Conservation (phyloP, 1,140 invertebrate genomes). For the Brachionus rubens region DNA sequence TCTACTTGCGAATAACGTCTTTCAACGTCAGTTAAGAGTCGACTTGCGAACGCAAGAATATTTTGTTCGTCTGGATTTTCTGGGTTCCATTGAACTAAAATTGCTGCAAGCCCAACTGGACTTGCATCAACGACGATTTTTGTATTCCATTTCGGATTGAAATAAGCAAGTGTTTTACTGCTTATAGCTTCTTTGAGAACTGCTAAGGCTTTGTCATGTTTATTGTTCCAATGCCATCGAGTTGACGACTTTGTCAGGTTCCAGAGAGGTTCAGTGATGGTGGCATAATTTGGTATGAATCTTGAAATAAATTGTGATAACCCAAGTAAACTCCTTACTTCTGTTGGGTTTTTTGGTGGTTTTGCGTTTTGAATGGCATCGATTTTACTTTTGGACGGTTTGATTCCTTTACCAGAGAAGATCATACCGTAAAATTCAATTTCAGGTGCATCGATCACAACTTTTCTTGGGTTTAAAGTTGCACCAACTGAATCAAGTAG, state of each 20-base stretch:
- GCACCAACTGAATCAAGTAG: background rate
- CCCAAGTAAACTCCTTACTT: no score
- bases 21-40: conserved; percentile 48
- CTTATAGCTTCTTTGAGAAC: no score
- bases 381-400: background rate
- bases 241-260: background rate
- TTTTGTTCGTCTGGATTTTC: conserved; percentile 45
- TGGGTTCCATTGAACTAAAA: conserved; percentile 54
- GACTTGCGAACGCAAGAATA: conserved; percentile 52
- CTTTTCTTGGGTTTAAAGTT: background rate
- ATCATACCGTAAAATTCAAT: background rate
- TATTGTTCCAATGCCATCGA: background rate
- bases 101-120: no score
- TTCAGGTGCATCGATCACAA: background rate
- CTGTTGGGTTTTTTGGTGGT: no score
- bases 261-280: conserved; percentile 1
- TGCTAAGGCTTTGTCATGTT: conserved; percentile 49
- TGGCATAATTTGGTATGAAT: no score
- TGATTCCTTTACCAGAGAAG: background rate
- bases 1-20: conserved; percentile 52
- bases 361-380: no score
- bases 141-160: no score
- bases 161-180: no score
- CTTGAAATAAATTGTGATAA: no score
- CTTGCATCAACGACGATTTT: no score